These are phyloP conservation scores for Microcebus jonahi DNA, from an alignment of 2,113 vertebrate species.

Conservation along the genomic window DNA sequence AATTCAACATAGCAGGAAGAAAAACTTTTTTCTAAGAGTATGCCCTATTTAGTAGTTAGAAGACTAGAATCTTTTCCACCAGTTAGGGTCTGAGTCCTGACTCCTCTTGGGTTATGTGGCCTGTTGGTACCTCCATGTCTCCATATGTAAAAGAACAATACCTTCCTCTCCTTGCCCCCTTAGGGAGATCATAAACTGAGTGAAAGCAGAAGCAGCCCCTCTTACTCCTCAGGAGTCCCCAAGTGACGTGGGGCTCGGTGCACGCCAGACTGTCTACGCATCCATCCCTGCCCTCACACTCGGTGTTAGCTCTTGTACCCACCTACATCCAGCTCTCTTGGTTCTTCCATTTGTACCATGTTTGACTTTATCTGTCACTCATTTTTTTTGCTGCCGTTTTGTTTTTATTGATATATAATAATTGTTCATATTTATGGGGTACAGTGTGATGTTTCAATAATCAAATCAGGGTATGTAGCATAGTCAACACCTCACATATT, in stretches of 20 bases:
- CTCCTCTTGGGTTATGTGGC: neutral
- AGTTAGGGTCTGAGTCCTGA: neutral
- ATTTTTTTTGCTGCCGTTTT: neutral
- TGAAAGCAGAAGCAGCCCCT: rapidly evolving
- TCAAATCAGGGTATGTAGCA: neutral
- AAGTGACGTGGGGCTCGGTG: neutral
- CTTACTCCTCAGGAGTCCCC: neutral
- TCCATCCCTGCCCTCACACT: neutral
- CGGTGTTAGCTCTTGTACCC: neutral
- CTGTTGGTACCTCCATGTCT: neutral
- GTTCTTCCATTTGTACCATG: neutral
- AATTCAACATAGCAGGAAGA: neutral
- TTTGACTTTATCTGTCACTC: neutral
- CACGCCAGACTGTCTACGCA: neutral
- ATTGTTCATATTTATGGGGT: neutral
- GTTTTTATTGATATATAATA: neutral
- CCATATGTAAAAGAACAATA: neutral
- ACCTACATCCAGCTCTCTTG: rapidly evolving
- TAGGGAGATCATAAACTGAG: neutral
- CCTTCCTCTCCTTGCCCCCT: neutral
- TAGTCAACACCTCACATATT: neutral
- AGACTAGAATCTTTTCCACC: neutral
- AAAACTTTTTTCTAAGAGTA: neutral
- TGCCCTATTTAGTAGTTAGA: neutral
- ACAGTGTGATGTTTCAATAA: neutral